Evolutionary conservation across 2,113 vertebrate species (phyloP).

Genomic region (Boulengeromyrus knoepffleri): DNA sequence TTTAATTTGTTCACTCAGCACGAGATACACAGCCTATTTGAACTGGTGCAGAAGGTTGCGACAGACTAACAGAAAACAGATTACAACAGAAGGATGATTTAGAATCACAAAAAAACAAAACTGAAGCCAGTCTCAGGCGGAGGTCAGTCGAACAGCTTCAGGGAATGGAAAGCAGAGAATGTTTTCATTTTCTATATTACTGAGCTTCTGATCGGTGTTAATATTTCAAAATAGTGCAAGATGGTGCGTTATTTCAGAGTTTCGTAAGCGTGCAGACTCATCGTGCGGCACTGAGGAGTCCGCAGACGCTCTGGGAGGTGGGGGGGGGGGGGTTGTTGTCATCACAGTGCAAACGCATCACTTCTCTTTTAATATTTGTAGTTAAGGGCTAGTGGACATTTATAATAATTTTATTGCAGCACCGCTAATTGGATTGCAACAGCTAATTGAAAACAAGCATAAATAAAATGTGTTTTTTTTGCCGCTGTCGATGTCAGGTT

Average conservation of each 20-base stretch:
- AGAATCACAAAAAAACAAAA: not conserved
- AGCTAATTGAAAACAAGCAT: not conserved
- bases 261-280: not conserved
- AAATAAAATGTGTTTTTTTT: not conserved
- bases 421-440: not conserved
- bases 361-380: not conserved
- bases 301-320: not conserved
- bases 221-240: not conserved
- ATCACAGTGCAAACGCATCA: not conserved
- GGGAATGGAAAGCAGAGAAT: not conserved
- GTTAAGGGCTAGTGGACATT: not conserved
- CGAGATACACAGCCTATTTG: not conserved
- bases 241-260: not conserved
- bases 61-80: not conserved
- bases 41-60: not conserved
- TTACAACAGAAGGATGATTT: not conserved
- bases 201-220: not conserved
- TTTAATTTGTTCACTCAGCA: not conserved
- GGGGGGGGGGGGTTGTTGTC: not conserved
- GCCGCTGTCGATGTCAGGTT: not conserved
- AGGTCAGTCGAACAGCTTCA: not conserved
- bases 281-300: not conserved
- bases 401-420: not conserved
- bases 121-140: not conserved
- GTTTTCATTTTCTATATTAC: not conserved